Evolutionary conservation across 1,140 invertebrate genomes (phyloP).

Genomic region (Drosophila bocki): DNA sequence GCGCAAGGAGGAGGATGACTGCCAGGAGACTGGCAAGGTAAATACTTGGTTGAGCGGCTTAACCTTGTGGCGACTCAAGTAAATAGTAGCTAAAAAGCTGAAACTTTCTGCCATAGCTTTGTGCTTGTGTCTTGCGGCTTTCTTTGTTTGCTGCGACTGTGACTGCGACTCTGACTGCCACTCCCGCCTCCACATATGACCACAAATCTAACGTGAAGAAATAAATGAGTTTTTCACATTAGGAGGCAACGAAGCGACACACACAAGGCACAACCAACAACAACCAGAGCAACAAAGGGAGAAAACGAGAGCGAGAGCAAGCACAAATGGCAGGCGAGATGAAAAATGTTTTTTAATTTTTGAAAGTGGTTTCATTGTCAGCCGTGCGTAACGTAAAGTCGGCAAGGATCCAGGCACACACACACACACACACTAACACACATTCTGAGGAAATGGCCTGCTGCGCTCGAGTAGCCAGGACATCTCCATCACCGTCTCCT

Average conservation of each 20-base stretch:
- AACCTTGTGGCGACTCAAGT: conserved; percentile 69
- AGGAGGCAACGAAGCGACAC: conserved; percentile 79
- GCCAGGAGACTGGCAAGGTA: conserved; percentile 49
- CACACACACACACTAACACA: conserved; percentile 4
- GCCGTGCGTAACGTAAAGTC: conserved; percentile 83
- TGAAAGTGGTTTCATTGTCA: conserved; percentile 85
- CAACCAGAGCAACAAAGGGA: conserved; percentile 46
- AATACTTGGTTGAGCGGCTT: conserved; percentile 69
- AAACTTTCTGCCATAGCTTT: conserved; percentile 23
- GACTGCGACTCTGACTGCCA: conserved; percentile 9
- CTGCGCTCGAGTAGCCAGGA: conserved; percentile 74
- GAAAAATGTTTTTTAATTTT: conserved; percentile 85
- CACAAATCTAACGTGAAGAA: conserved; percentile 81
- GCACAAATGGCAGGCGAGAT: conserved; percentile 76
- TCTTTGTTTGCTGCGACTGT: conserved; percentile 43
- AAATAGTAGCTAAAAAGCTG: conserved; percentile 55
- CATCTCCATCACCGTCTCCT: conserved; percentile 24
- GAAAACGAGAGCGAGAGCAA: conserved; percentile 56
- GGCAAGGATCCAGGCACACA: conserved; percentile 64
- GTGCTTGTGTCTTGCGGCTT: conserved; percentile 32
- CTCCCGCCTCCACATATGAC: conserved; percentile 57
- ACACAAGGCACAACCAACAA: conserved; percentile 60
- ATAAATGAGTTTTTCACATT: conserved; percentile 83
- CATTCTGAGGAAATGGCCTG: conserved; percentile 69
- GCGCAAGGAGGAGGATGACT: conserved; percentile 3